These are phyloP conservation scores for Lycia hirtaria DNA, from an alignment of 2,888 invertebrate genomes.

Conservation along the genomic window DNA sequence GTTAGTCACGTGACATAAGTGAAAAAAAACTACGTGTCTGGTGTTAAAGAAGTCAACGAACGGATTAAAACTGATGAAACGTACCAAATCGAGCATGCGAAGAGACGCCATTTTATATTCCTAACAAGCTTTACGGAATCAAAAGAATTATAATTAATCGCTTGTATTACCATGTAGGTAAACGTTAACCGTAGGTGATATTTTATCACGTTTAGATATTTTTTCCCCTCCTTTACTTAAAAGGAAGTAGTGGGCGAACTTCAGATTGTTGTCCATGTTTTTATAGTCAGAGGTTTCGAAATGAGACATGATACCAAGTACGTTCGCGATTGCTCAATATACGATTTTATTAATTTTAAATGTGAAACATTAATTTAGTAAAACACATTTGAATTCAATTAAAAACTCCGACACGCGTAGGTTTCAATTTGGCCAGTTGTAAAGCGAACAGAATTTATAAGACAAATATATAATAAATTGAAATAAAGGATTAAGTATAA, in stretches of 20 bases:
- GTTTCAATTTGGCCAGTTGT: neutral
- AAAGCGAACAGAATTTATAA: neutral
- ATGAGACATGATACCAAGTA: constrained; percentile 28
- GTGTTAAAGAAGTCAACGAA: neutral
- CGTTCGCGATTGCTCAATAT: constrained; percentile 25
- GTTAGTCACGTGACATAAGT: too few relatives aligned
- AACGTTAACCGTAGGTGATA: constrained; percentile 47
- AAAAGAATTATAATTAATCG: constrained; percentile 34
- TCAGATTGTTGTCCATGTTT: constrained; percentile 47
- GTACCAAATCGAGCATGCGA: constrained; percentile 9
- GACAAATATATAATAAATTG: neutral
- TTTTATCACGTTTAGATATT: constrained; percentile 53
- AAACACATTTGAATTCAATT: neutral
- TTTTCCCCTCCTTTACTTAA: constrained; percentile 54
- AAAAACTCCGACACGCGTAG: neutral
- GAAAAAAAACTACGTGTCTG: neutral
- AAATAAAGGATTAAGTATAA: too few relatives aligned
- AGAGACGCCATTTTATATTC: constrained; percentile 12
- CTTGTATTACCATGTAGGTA: constrained; percentile 27
- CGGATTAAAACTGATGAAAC: neutral
- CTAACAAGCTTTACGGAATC: constrained; percentile 23
- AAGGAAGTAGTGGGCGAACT: constrained; percentile 66
- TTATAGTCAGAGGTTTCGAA: constrained; percentile 33
- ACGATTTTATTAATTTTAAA: constrained; percentile 19
- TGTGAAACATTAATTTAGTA: constrained; percentile 11